A percentile compares a stretch with the other conserved stretches of the same genome.
These are phyloP conservation scores for Antrozous pallidus DNA, from an alignment of 2,797 vertebrate species.

Conservation along the genomic window DNA sequence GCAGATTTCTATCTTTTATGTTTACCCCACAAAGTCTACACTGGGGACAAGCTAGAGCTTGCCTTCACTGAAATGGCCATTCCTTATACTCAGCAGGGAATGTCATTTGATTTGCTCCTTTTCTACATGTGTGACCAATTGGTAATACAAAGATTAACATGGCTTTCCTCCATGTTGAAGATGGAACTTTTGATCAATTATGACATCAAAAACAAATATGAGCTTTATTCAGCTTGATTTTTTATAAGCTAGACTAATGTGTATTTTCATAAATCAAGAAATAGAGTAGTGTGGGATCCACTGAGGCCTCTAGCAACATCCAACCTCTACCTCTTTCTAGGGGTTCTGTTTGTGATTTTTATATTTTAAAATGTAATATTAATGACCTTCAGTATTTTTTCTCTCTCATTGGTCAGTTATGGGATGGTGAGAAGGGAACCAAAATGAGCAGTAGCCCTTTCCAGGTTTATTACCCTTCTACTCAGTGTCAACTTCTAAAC, in stretches of 20 bases:
- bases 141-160: constrained; percentile 57
- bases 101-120: constrained; percentile 64
- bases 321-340: constrained; percentile 12
- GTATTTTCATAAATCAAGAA: constrained; percentile 55
- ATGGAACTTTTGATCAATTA: constrained; percentile 57
- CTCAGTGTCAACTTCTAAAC: constrained; percentile 41
- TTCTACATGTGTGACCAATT: constrained; percentile 47
- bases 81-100: constrained; percentile 59
- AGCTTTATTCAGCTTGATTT: constrained; percentile 33
- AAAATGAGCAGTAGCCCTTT: constrained; percentile 43
- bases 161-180: constrained; percentile 55
- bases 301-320: constrained; percentile 41
- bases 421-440: constrained; percentile 49
- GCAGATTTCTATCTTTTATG: constrained; percentile 85
- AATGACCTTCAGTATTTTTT: constrained; percentile 51
- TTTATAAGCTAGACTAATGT: constrained; percentile 47
- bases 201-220: constrained; percentile 24
- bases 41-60: constrained; percentile 70
- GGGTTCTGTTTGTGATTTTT: constrained; percentile 62
- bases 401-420: constrained; percentile 44
- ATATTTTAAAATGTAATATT: constrained; percentile 48
- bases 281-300: not conserved
- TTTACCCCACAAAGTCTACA: constrained; percentile 55
- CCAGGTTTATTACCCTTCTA: constrained; percentile 63
- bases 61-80: constrained; percentile 51